Conservation (phyloP, 2,113 vertebrate genomes). For the Erpornis zantholeuca region DNA sequence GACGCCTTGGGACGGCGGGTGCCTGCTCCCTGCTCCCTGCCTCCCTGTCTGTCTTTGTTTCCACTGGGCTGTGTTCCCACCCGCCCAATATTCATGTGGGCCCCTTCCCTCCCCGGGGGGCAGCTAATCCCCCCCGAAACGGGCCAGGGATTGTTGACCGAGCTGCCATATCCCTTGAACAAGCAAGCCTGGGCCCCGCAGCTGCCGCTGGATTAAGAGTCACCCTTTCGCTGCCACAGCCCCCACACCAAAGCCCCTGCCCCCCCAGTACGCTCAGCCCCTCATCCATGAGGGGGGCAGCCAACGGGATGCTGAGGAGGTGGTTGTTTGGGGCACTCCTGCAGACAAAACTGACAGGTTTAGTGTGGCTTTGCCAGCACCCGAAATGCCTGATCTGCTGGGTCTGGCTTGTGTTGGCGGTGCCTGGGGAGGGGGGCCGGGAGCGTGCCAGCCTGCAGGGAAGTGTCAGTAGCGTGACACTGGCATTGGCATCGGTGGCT, state of each 20-base stretch:
- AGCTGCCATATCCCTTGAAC: constrained; percentile 67
- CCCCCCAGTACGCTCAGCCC: accelerated
- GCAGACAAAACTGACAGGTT: constrained; percentile 7
- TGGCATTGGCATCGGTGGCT: neutral
- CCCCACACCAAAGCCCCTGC: accelerated
- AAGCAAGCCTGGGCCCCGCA: constrained; percentile 49
- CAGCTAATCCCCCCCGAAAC: constrained; percentile 38
- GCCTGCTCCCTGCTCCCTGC: neutral
- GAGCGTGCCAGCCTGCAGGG: neutral
- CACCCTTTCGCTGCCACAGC: constrained; percentile 24
- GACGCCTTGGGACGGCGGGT: neutral
- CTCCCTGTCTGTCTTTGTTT: neutral
- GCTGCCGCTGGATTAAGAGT: constrained; percentile 40
- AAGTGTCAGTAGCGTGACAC: neutral
- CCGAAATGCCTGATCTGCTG: neutral
- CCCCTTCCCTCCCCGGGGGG: constrained; percentile 18
- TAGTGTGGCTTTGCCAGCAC: neutral
- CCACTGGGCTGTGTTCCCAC: constrained; percentile 9
- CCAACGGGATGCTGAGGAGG: neutral
- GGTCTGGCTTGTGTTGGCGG: neutral
- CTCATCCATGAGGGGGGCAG: neutral
- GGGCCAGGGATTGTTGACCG: constrained; percentile 41
- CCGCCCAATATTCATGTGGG: constrained; percentile 44
- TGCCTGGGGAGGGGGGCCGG: neutral
- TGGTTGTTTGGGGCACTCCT: neutral